Conservation (phyloP, 2,888 invertebrate species). For the Heliconius sara region DNA sequence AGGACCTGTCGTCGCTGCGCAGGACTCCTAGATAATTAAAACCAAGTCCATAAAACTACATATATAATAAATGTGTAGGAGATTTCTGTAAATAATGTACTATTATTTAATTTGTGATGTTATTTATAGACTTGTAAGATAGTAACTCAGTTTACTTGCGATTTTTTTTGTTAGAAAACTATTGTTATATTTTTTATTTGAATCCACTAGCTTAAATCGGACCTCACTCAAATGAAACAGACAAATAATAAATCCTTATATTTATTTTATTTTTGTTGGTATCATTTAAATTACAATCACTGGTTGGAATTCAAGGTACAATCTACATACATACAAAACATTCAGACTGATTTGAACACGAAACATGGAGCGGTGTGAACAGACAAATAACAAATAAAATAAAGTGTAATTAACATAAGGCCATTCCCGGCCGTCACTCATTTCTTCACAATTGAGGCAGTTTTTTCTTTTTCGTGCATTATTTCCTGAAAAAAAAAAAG, state of each 20-base stretch:
- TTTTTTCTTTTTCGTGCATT: slow-evolving; percentile 49
- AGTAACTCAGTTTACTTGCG: slow-evolving; percentile 56
- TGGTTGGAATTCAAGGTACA: slow-evolving; percentile 72
- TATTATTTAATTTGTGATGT: slow-evolving; percentile 69
- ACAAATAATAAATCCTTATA: slow-evolving; percentile 72
- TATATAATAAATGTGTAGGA: slow-evolving; percentile 42
- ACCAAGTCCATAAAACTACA: slow-evolving; percentile 40
- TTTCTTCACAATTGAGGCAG: slow-evolving; percentile 33
- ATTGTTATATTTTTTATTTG: slow-evolving; percentile 49
- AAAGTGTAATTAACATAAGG: slow-evolving; percentile 40
- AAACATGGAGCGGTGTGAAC: slow-evolving; percentile 59
- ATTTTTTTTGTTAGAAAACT: slow-evolving; percentile 53
- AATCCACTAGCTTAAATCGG: slow-evolving; percentile 21
- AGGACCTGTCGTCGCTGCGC: slow-evolving; percentile 78
- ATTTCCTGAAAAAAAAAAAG: slow-evolving; percentile 72
- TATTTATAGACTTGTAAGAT: slow-evolving; percentile 66
- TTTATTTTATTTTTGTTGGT: slow-evolving; percentile 71
- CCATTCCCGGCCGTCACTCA: slow-evolving; percentile 23
- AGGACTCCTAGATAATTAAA: slow-evolving; percentile 58
- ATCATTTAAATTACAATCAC: slow-evolving; percentile 71
- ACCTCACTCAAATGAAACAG: slow-evolving; percentile 63
- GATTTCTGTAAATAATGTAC: slow-evolving; percentile 76
- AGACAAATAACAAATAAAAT: slow-evolving; percentile 51
- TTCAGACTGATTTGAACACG: slow-evolving; percentile 68
- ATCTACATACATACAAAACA: slow-evolving; percentile 68